Evolutionary conservation across 2,888 invertebrate genomes (phyloP), one percentile per base, ranked within the genome.

Genomic region (Iselma pallidipennis): DNA sequence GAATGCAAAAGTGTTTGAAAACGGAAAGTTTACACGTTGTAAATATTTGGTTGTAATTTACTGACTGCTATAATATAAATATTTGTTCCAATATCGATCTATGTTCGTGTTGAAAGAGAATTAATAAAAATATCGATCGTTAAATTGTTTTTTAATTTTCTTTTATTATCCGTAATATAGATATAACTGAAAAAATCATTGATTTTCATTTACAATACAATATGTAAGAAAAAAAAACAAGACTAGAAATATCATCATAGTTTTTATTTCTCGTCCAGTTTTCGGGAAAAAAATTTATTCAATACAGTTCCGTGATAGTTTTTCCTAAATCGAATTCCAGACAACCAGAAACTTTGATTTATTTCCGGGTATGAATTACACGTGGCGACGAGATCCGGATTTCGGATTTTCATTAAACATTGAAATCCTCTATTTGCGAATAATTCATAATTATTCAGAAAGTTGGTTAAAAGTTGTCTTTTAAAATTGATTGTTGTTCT

Each of bases 41-140:
- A 63, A 63, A 63, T 63, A 60, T 63, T 63, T 63, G 63, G 57
- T 54, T 63, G 55, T 60, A 60, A 57, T 57, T 57, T 57, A 63
- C 60, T 55, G 63, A 57, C 63, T 63, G 59, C 56, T 45, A 59
- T 49, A 63, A 53, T 54, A 56, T 60, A 63, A 63, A 63, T 63
- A 63, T 63, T 63, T 63, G 60, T 57, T n/a, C 21, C 37, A 57
- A 60, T 63, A 60, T 63, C 53, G 60, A 48, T 54, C 53, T 53
- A 26, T 21, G 45, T 49, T 45, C 33, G 63, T 45, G 63, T 28
- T 54, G 57, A 63, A 59, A 57, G 59, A 60, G 51, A 63, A 54
- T 60, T 63, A 49, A 57, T 57, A 48, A 48, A 55, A 56, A 57
- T 37, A 57, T 52, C 57, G 29, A 31, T 49, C 57, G 50, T 57